Conservation (phyloP, 2,113 vertebrate genomes). For the Mus pahari region DNA sequence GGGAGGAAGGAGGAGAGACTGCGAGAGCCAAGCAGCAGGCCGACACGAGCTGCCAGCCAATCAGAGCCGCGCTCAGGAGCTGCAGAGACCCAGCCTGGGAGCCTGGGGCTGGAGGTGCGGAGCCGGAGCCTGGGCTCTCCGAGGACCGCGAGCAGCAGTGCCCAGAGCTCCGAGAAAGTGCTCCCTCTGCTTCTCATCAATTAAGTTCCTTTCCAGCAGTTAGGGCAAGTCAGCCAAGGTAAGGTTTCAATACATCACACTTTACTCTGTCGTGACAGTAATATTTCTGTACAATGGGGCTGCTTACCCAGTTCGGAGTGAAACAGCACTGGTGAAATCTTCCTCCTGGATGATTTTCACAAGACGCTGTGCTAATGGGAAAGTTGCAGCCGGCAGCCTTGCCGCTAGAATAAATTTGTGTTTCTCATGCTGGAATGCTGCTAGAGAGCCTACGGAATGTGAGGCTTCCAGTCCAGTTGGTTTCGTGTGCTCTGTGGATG, state of each 20-base stretch:
- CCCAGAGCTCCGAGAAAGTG: constrained; percentile 82
- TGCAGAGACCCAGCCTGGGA: constrained; percentile 84
- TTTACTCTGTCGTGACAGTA: constrained; percentile 73
- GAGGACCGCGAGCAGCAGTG: constrained; percentile 84
- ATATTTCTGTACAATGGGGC: constrained; percentile 64
- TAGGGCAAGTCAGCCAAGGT: constrained; percentile 89
- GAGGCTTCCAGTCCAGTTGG: constrained; percentile 28
- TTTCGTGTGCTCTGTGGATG: constrained; percentile 62
- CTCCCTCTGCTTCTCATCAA: constrained; percentile 77
- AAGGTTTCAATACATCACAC: constrained; percentile 84
- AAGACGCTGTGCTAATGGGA: constrained; percentile 47
- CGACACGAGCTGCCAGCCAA: constrained; percentile 84
- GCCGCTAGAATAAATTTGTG: background rate
- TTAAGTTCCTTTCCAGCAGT: constrained; percentile 87
- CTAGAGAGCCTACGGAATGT: constrained; percentile 49
- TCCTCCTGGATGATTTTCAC: constrained; percentile 37
- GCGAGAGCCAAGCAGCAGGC: constrained; percentile 71
- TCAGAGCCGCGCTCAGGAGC: constrained; percentile 84
- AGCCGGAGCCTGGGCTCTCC: constrained; percentile 79
- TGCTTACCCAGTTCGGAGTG: constrained; percentile 56
- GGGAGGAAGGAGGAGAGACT: constrained; percentile 64
- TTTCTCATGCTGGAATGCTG: constrained; percentile 58
- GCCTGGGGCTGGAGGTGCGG: constrained; percentile 80
- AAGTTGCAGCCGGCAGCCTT: constrained; percentile 80
- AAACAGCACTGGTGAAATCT: constrained; percentile 50